Evolutionary conservation across 2,113 vertebrate genomes (phyloP).

Genomic region (Leiothrix lutea): DNA sequence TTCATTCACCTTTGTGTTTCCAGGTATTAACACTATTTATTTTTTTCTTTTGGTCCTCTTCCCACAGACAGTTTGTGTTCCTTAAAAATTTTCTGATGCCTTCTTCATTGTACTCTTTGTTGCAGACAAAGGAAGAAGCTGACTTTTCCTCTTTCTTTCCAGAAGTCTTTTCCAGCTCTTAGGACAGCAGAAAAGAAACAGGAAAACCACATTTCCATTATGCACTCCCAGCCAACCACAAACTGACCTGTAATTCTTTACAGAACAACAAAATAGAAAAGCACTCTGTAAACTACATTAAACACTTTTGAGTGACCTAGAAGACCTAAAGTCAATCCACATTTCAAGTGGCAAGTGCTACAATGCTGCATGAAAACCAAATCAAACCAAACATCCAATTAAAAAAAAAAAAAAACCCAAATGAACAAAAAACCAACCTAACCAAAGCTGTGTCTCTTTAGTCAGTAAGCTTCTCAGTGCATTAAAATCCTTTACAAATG

Average conservation of each 20-base stretch:
- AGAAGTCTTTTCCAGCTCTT: neutral
- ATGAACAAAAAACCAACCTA: neutral
- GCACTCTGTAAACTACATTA: neutral
- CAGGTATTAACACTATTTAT: accelerated
- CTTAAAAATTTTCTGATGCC: neutral
- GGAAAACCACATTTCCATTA: neutral
- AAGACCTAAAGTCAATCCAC: no score
- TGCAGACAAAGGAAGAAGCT: neutral
- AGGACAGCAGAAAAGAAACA: neutral
- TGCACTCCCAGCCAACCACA: neutral
- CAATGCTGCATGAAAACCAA: neutral
- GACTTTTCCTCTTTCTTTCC: neutral
- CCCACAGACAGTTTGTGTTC: neutral
- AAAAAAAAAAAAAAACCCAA: neutral
- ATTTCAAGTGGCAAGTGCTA: neutral
- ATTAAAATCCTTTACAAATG: neutral
- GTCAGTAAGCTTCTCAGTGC: neutral
- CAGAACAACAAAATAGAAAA: neutral
- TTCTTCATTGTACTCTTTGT: neutral
- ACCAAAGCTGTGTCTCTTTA: neutral
- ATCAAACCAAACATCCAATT: neutral
- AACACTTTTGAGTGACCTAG: neutral
- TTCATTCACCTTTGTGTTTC: neutral
- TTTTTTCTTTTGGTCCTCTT: neutral
- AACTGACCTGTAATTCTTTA: neutral